Evolutionary conservation across 1,140 invertebrate genomes (phyloP), one percentile per base, ranked within the genome.

Genomic region (Pogonus chalceus): DNA sequence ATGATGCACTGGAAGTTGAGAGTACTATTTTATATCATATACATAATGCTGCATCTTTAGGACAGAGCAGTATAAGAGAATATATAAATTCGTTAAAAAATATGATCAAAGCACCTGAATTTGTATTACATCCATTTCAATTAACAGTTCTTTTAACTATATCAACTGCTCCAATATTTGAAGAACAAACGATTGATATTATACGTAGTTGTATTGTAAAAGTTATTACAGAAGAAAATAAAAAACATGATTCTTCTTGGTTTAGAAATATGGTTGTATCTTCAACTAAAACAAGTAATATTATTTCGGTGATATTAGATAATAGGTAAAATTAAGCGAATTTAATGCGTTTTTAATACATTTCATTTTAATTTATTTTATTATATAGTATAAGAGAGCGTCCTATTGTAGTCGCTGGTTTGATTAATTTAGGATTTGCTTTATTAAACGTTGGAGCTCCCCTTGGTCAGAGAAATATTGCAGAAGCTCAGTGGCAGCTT

Each of bases 1-100:
- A 72, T 24, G 60, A 66, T 35, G 37, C 39, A 23, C 26, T 63
- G 58, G 65, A 75, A 51, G 60, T 68, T 23, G 77, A 80, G 66
- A 74, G 73, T 51, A 78, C 73, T n/a, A 72, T 81, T 20, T 61
- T 81, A 0, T 80, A 74, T 58, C 72, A 80, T 48, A 76, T 80
- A 23, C 71, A 76, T 57, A 71, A 75, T 55, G 69, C 70, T 12
- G 70, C 73, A 2, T 63, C 71, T 49, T 52, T 74, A 18, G 72
- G 74, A 53, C 67, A 74, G 16, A 67, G 72, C 39, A 72, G 62
- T 52, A 68, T 78, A 12, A 73, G 67, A 57, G 72, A 79, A 48
- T 76, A 77, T 24, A 59, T 80, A n/a, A 68, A 66, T 51, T 72
- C 66, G 50, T 58, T 79, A 9, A 79, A 76, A 68, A 72, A 58